Conservation (phyloP, 2,113 vertebrate species). For the Hystrix brachyura region DNA sequence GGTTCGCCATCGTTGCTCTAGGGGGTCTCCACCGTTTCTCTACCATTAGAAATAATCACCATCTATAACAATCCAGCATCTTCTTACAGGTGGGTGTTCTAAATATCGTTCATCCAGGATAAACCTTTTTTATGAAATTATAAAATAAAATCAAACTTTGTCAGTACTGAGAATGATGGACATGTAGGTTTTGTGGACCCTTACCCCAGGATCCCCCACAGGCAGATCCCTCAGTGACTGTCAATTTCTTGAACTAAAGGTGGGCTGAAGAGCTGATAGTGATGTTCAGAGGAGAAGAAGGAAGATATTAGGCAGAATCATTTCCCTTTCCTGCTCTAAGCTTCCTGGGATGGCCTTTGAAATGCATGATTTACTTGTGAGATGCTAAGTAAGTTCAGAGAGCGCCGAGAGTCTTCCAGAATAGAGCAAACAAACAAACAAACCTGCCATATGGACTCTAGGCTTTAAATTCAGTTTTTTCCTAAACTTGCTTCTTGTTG, state of each 20-base stretch:
- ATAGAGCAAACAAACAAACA: not conserved
- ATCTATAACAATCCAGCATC: not conserved
- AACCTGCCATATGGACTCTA: not conserved
- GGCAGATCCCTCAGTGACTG: not conserved
- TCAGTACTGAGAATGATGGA: not conserved
- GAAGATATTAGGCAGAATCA: not conserved
- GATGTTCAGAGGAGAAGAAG: not conserved
- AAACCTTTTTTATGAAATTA: not conserved
- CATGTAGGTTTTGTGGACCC: not conserved
- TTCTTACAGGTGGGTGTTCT: not conserved
- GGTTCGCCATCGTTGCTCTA: too few species aligned
- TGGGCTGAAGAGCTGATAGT: accelerated
- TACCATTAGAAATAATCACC: not conserved
- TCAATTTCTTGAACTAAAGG: not conserved
- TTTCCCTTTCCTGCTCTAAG: not conserved
- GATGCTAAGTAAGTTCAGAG: not conserved
- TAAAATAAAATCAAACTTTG: not conserved
- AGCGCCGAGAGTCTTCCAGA: not conserved
- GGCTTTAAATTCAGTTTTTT: not conserved
- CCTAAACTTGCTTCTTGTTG: not conserved
- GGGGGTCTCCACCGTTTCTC: not conserved
- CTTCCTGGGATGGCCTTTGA: not conserved
- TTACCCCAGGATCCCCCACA: not conserved
- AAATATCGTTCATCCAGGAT: not conserved
- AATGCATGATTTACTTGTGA: not conserved